Conservation (phyloP, 2,888 invertebrate genomes). For the Rhodophaea formosa region DNA sequence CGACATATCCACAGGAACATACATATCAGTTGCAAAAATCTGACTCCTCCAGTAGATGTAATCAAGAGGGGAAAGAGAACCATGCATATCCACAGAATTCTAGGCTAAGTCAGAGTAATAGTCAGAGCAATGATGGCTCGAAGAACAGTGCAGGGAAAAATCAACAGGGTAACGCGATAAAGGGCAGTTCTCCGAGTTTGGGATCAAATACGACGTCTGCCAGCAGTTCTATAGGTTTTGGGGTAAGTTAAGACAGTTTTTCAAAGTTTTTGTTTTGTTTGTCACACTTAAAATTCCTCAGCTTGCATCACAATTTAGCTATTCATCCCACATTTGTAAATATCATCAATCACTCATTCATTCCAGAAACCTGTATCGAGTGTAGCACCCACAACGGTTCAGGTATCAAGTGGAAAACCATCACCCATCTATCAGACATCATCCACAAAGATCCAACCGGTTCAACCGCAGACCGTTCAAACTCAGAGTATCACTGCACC, state of each 20-base stretch:
- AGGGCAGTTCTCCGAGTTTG: constrained; percentile 70
- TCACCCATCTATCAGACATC: constrained; percentile 90
- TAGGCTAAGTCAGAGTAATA: constrained; percentile 71
- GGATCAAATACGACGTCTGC: constrained; percentile 60
- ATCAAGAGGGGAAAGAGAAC: constrained; percentile 78
- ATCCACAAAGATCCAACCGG: constrained; percentile 90
- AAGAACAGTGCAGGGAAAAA: constrained; percentile 52
- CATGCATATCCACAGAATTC: constrained; percentile 77
- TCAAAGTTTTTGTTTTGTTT: constrained; percentile 19
- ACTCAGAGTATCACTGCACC: constrained; percentile 61
- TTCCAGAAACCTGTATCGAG: constrained; percentile 93
- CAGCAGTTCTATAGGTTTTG: constrained; percentile 72
- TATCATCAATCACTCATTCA: constrained; percentile 71
- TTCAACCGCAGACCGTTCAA: constrained; percentile 87
- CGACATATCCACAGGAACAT: constrained; percentile 77
- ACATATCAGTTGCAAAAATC: constrained; percentile 80
- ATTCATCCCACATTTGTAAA: constrained; percentile 62
- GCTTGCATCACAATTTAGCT: constrained; percentile 36
- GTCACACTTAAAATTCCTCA: neutral
- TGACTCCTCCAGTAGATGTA: constrained; percentile 75
- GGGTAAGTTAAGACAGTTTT: constrained; percentile 54
- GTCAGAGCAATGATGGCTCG: constrained; percentile 62
- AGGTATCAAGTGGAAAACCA: constrained; percentile 83
- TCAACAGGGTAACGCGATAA: constrained; percentile 54
- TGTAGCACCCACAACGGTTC: constrained; percentile 89